Evolutionary conservation across 1,140 invertebrate genomes (phyloP), one percentile per base, ranked within the genome.

Genomic region (Araneus ventricosus): DNA sequence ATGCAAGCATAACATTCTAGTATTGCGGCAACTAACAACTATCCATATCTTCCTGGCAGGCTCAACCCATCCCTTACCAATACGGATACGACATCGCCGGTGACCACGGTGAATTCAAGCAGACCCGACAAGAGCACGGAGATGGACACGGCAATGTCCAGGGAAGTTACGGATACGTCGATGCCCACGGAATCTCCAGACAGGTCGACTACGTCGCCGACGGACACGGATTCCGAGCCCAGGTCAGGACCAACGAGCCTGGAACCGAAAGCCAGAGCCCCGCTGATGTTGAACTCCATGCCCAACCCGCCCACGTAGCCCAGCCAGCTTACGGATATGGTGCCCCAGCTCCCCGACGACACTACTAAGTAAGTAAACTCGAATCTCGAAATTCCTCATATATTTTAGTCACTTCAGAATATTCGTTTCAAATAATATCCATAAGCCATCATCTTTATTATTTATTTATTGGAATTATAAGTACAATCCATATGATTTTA

Each of bases 161-260:
- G 8, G 94, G 94, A 34, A 90, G 88, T 57, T 94, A 94, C 87
- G 34, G 85, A 22, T 93, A 89, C 88, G 80, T 67, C 24, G 94
- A 94, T 59, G 86, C 88, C 41, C 90, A 94, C 37, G 94, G 94
- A 45, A 87, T 89, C 85, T 45, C 90, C 34, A 84, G 94, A 91
- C 93, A 93, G 20, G 94, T 94, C 27, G 91, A 94, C 70, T 94
- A 94, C 82, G 88, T 89, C 8, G 94, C 94, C 61, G 93, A 94
- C 57, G 84, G 14, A 4, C 94, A 90, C 37, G 94, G 94, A 59
- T 94, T 94, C 94, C 63, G 93, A 20, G 94, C 94, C 79, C 34
- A 80, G 14, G 94, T 94, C 52, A 93, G 85, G 59, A 94, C 90
- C 75, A 94, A 94, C 79, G 94, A 94, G 88, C 94, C 93, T 14